Evolutionary conservation across 2,113 vertebrate genomes (phyloP), one percentile per base, ranked within the genome.

Genomic region (Vimba vimba): DNA sequence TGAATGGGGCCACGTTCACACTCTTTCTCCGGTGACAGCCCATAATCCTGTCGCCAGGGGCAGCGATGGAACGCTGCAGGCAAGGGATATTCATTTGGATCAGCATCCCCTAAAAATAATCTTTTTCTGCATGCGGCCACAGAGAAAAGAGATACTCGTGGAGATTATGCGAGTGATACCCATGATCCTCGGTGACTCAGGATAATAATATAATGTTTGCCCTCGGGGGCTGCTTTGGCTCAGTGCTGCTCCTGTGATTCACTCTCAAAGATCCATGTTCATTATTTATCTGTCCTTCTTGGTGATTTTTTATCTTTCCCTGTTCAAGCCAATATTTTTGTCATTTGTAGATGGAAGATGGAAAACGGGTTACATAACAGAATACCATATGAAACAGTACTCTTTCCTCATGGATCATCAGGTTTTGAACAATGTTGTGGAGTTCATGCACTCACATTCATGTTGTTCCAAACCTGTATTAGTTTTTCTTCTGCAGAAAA

Each of bases 21-120:
- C 23, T 79, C 78, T 36, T 30, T 85, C 55, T 85, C 73, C 82
- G 17, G 80, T 87, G 86, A 92, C 73, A 71, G 78, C 77, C 89
- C 80, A 84, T 92, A 92, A 92, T 92, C 91, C 92, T 77, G 86
- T 89, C 86, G 89, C 82, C 33, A n/a, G 25, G 83, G 82, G 90
- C 86, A 84, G 85, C 80, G 36, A 86, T 55, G 66, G 59, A 84
- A 80, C 86, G 89, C 83, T 66, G 88, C 60, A 52, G 85, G 88
- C 69, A 64, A 89, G 25, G 68, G 83, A 87, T 55, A 74, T 85
- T 88, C 85, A 62, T 87, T 90, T 82, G 88, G 86, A 92, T 93
- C 92, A 88, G 81, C 88, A 64, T 90, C 84, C 85, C 79, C 69
- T 59, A 76, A 89, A 90, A 87, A 82, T 71, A 69, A 60, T 86